Base-by-base conservation (phyloP, 2,797 vertebrate genomes). In the Threskiornis aethiopicus region DNA sequence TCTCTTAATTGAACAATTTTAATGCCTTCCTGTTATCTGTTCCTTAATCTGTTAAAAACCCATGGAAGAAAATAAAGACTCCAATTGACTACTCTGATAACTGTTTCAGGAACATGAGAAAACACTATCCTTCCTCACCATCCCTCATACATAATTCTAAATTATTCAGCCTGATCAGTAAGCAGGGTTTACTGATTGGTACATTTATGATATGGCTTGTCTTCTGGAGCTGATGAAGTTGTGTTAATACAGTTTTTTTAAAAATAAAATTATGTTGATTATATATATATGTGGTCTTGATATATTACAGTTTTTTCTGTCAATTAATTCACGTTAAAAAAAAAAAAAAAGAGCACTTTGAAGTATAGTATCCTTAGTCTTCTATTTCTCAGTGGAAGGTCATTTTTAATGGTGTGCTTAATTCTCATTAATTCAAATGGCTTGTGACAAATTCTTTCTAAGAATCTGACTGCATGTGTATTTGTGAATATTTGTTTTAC, bases 1-100 rank as follows among this genome's bases (percentile, higher is more conserved):
- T 89, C 77, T 89, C 49, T 94, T 66, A 61, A 95, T 59, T 95
- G 59, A 97, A 71, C 15, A 93, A 78, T 92, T 95, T 96, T 96
- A 94, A 80, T 88, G 58, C 71, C 26, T 90, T 80, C n/a, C 6
- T 85, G 8, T 64, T 76, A 16, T 29, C 33, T 59, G 5, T 44
- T 85, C 22, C 16, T 49, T 54, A 37, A 49, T 35, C 26, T 69
- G 9, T 41, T 84, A 57, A 87, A 93, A 89, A 41, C 1, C 8
- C 12, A 26, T 47, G 11, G 37, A 86, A 73, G 42, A 73, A 87
- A 83, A 61, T 19, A 37, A 57, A 55, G 14, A 25, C 6, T 69
- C 6, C n/a, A 39, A 44, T 13, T 70, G 17, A 37, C 16, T 55
- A 35, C 15, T 69, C 67, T 72, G 12, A 21, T 52, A 95, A 80